Conservation (phyloP, 2,113 vertebrate species). For the Thomomys bottae region DNA sequence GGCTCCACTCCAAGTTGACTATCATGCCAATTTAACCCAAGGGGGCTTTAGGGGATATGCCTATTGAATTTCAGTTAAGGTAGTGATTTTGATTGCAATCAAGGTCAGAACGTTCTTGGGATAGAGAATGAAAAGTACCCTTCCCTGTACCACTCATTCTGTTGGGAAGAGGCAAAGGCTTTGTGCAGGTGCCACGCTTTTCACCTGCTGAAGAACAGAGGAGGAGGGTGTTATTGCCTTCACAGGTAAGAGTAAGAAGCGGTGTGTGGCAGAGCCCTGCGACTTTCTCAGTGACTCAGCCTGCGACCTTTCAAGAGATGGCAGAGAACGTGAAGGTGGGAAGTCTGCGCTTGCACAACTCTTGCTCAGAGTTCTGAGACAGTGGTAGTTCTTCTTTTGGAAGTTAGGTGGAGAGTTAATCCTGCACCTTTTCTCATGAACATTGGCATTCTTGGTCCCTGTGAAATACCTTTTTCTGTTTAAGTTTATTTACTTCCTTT, state of each 20-base stretch:
- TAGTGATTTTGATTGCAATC: not conserved
- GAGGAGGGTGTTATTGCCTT: conserved; percentile 26
- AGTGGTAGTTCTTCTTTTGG: not conserved
- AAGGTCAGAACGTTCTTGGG: conserved; percentile 20
- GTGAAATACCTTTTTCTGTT: not conserved
- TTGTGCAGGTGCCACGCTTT: conserved; percentile 13
- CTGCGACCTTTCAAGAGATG: conserved; percentile 44
- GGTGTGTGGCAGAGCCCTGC: not conserved
- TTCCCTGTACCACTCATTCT: not conserved
- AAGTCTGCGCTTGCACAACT: not conserved
- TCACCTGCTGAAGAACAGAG: conserved; percentile 21
- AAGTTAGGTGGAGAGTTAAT: not conserved
- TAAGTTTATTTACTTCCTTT: not conserved
- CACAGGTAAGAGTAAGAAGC: conserved; percentile 5
- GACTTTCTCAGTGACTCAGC: conserved; percentile 52
- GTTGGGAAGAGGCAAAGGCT: not conserved
- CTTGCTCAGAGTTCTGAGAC: not conserved
- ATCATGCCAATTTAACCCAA: not conserved
- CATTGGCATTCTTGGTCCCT: not conserved
- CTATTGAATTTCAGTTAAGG: not conserved
- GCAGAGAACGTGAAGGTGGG: not conserved
- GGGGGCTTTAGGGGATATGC: not conserved
- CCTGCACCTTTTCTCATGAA: not conserved
- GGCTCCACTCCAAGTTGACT: not conserved
- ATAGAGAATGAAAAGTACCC: conserved; percentile 9